Percentiles rank a stretch among this genome's conserved stretches.
Evolutionary conservation across 2,113 vertebrate genomes (phyloP).

Genomic region (Fulmarus glacialis): DNA sequence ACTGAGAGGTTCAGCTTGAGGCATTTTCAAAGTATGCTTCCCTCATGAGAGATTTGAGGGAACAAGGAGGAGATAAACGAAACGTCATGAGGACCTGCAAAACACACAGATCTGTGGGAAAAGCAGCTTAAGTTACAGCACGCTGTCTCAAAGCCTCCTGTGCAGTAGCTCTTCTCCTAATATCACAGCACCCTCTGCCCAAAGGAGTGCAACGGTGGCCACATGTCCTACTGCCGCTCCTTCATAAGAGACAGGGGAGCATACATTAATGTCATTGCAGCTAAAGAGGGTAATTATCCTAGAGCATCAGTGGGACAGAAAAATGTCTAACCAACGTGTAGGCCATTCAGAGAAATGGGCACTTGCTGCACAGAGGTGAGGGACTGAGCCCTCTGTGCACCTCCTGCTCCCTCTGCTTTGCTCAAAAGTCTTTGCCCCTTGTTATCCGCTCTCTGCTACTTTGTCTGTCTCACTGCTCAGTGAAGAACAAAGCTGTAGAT

Average conservation of each 20-base stretch:
- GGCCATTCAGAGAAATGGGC: not conserved
- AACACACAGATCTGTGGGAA: not conserved
- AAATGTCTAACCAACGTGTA: not conserved
- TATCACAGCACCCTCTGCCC: not conserved
- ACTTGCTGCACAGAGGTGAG: not conserved
- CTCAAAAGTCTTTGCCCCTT: not conserved
- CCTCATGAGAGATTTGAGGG: not conserved
- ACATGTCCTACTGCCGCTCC: fast-evolving
- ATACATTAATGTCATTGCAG: not conserved
- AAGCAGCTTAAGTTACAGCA: not conserved
- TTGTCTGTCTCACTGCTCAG: not conserved
- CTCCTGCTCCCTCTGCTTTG: not conserved
- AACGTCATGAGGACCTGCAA: not conserved
- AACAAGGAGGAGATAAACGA: not conserved
- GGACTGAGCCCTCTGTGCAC: no score
- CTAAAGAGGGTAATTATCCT: not conserved
- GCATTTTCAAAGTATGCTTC: not conserved
- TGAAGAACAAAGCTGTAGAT: not conserved
- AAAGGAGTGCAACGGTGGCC: not conserved
- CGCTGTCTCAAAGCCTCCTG: not conserved
- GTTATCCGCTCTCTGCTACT: not conserved
- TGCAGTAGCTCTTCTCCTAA: not conserved
- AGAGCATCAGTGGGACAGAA: not conserved
- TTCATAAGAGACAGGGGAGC: not conserved
- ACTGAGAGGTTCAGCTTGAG: not conserved